Evolutionary conservation across 2,888 invertebrate genomes (phyloP), one percentile per base, ranked within the genome.

Genomic region (Aricia artaxerxes): DNA sequence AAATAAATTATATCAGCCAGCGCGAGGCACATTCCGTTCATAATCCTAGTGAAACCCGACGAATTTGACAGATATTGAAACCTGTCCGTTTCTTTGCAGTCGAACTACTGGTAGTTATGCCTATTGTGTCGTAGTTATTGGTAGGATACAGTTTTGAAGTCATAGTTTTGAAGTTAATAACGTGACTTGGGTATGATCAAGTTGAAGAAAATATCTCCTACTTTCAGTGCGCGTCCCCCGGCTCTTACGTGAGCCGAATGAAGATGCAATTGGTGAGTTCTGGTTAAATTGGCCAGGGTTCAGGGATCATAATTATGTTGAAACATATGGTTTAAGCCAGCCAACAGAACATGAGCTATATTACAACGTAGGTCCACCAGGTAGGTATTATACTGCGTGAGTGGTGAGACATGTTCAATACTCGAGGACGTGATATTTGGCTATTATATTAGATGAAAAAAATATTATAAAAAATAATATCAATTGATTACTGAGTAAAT

Each of bases 151-250:
- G 9, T 9, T 24, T 9, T 11, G 11, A 64, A 7, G 64, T 64
- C 64, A 64, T 64, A 31, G 31, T 64, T 64, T 64, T 64, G 24
- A 64, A 64, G 64, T 64, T 31, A 31, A 64, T 64, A 64, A 64
- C 64, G 64, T 64, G 64, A 64, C 31, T 11, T 31, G 64, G 3
- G 24, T 31, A 31, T 31, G 31, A 31, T 9, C 11, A 69, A 35
- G 69, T 16, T 13, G 13, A 69, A 69, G 69, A 69, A 69, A 69
- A 69, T 69, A 13, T 69, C 35, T 69, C 13, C 64, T 64, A 69
- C 35, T 69, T 69, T 38, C 35, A 38, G 69, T 38, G 69, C 69
- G 35, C 69, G 69, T 69, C 69, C 35, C 13, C 69, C 69, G 69
- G 35, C 13, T 69, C 69, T 35, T 38, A 69, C 69, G 69, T 69